Evolutionary conservation across 2,113 vertebrate species (phyloP).

Genomic region (Equus quagga): DNA sequence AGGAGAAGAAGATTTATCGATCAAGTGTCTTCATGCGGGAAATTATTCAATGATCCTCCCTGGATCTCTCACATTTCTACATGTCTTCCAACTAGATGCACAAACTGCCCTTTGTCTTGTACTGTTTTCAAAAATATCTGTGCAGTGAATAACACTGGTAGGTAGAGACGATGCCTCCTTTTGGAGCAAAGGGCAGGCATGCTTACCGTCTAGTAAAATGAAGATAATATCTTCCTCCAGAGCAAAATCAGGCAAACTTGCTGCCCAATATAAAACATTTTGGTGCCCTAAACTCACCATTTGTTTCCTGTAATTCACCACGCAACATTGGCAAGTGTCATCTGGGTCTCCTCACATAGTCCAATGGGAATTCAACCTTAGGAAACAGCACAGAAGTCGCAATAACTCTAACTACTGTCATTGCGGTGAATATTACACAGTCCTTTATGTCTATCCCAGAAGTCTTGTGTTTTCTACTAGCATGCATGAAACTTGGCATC

Average conservation of each 20-base stretch:
- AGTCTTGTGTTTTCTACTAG: background rate
- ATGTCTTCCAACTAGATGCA: background rate
- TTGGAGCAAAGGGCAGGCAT: background rate
- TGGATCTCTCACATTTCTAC: background rate
- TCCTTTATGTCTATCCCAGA: background rate
- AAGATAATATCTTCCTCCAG: background rate
- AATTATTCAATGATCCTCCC: background rate
- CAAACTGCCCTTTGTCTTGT: background rate
- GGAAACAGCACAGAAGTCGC: background rate
- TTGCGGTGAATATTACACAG: background rate
- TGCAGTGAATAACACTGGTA: background rate
- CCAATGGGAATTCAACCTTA: background rate
- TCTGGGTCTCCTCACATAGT: background rate
- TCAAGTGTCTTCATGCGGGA: background rate
- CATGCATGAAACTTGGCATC: background rate
- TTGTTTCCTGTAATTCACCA: background rate
- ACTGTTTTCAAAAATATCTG: background rate
- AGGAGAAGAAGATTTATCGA: background rate
- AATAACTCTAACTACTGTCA: background rate
- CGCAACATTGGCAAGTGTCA: fast-evolving
- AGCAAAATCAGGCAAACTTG: background rate
- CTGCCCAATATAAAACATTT: background rate
- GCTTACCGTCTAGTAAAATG: background rate
- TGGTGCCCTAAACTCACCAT: background rate
- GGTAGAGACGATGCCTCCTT: background rate